Evolutionary conservation across 2,888 invertebrate species (phyloP), one percentile per base, ranked within the genome.

Genomic region (Zygaena filipendulae): DNA sequence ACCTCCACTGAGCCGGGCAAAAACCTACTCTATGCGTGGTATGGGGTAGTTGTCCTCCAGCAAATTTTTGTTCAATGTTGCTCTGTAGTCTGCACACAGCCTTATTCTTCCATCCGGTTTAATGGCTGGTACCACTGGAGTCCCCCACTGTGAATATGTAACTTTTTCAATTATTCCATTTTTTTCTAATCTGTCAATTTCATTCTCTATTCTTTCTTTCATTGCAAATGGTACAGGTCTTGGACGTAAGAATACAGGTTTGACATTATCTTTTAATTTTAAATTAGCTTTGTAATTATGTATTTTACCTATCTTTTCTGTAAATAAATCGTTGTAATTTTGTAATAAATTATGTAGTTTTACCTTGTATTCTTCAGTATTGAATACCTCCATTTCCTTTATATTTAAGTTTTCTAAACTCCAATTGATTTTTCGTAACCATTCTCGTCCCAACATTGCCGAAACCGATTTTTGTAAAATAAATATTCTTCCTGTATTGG

Each of bases 11-110:
- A 34, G 10, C 2, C 21, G 11, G 2, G 10, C 11, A 9, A 30
- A 22, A 11, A 27, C 10, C 12, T 34, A 30, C 3, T 34, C 27
- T 1, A 30, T 28, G 13, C 24, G 27, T 8, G 30, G 28, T n/a
- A 30, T 9, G 10, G 30, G 30, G 11, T 13, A 30, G 12, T 21
- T 31, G 19, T 26, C 30, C n/a, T 26, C 21, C 14, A 13, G 5
- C 9, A 27, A 27, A 3, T 11, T 13, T 10, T 8, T 8, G 22
- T 30, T 30, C 4, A 30, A 10, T 3, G 30, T 30, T n/a, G 22
- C 22, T 16, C 29, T 33, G 21, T 27, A 33, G 13, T 33, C 33
- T 2, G 33, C 33, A 13, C 30, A 33, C 8, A 33, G 2, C 4
- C 33, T 5, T 13, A 33, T 12, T 2, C 16, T 24, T 1, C 30